These are phyloP conservation scores for Reticulitermes speratus DNA, from an alignment of 1,140 invertebrate species.

Conservation along the genomic window DNA sequence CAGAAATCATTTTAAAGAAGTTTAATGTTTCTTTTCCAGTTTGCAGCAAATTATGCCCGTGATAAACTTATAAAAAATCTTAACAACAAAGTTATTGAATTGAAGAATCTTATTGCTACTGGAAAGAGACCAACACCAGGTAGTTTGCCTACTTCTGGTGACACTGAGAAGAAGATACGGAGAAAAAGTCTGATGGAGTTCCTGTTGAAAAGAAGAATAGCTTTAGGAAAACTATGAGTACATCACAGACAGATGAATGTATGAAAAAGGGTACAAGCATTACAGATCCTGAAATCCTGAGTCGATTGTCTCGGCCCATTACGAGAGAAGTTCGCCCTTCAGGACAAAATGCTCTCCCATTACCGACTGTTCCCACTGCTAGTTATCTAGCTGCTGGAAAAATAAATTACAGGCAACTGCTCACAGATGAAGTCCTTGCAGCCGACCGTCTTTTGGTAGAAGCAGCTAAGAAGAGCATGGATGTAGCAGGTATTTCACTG, in stretches of 20 bases:
- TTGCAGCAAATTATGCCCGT: slow-evolving; percentile 87
- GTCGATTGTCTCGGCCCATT: slow-evolving; percentile 61
- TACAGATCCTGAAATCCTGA: slow-evolving; percentile 66
- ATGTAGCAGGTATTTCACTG: slow-evolving; percentile 69
- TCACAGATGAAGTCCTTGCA: slow-evolving; percentile 81
- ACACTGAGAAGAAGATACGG: slow-evolving; percentile 42
- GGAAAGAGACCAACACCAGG: background rate
- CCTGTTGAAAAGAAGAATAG: slow-evolving; percentile 59
- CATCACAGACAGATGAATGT: slow-evolving; percentile 57
- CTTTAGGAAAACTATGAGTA: slow-evolving; percentile 62
- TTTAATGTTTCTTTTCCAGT: slow-evolving; percentile 51
- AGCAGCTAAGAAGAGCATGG: slow-evolving; percentile 75
- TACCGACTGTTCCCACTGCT: slow-evolving; percentile 47
- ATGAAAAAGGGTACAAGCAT: slow-evolving; percentile 58
- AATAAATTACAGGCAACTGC: slow-evolving; percentile 76
- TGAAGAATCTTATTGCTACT: slow-evolving; percentile 59
- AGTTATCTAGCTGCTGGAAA: slow-evolving; percentile 66
- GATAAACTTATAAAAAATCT: slow-evolving; percentile 77
- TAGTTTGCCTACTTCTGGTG: slow-evolving; percentile 34
- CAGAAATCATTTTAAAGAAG: too few species aligned
- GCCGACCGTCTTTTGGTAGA: slow-evolving; percentile 77
- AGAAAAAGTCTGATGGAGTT: slow-evolving; percentile 41
- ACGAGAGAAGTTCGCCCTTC: slow-evolving; percentile 59
- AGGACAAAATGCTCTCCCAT: slow-evolving; percentile 38
- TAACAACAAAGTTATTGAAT: slow-evolving; percentile 68